These are phyloP conservation scores for Hypanus sabinus DNA, from an alignment of 2,113 vertebrate species.

Conservation along the genomic window DNA sequence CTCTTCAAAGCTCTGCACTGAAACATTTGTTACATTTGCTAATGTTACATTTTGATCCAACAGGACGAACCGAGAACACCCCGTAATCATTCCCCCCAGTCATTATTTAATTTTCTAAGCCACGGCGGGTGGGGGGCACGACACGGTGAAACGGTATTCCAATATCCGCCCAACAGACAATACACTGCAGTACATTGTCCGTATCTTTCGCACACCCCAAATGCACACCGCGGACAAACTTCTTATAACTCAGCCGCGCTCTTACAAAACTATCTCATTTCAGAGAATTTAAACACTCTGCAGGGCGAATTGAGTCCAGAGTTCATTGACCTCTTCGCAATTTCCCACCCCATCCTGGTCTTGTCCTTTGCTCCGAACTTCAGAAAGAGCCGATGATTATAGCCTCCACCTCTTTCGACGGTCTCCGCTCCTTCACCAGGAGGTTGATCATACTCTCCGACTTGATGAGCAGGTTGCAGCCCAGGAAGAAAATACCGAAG, in stretches of 20 bases:
- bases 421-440: slow-evolving; percentile 45
- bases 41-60: neutral
- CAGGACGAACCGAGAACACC: too few species aligned
- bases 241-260: too few species aligned
- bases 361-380: neutral
- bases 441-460: slow-evolving; percentile 49
- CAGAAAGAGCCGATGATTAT: slow-evolving; percentile 40
- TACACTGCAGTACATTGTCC: neutral
- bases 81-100: neutral
- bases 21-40: too few species aligned
- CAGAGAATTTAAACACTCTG: neutral
- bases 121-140: neutral
- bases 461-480: slow-evolving; percentile 50
- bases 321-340: neutral
- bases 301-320: neutral
- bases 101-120: neutral
- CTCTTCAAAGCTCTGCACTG: neutral
- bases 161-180: neutral
- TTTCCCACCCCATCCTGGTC: too few species aligned
- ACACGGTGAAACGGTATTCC: too few species aligned
- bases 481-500: slow-evolving; percentile 51
- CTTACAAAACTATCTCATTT: neutral
- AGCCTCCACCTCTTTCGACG: slow-evolving; percentile 45
- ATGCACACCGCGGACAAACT: neutral
- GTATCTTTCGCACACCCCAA: neutral